Evolutionary conservation across 2,113 vertebrate species (phyloP).

Genomic region (Ursus arctos): DNA sequence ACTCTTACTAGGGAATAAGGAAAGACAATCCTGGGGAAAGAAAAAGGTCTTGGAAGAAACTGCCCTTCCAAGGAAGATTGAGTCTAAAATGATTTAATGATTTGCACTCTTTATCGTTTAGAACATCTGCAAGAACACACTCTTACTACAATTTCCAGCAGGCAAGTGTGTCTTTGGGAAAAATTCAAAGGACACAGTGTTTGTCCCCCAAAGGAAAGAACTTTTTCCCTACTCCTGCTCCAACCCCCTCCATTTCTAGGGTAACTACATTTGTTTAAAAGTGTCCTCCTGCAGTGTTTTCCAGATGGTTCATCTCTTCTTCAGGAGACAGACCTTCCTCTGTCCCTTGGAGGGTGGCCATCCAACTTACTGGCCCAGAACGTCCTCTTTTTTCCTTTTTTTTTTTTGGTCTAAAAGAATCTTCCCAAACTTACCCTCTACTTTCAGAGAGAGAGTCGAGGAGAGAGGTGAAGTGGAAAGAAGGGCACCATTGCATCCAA

Average conservation of each 20-base stretch:
- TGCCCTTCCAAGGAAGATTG: neutral
- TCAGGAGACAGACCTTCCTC: neutral
- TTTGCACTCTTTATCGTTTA: conserved; percentile 63
- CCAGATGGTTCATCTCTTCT: neutral
- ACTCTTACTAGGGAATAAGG: neutral
- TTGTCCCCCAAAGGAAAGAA: neutral
- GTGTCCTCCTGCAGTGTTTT: neutral
- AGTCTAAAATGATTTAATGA: conserved; percentile 37
- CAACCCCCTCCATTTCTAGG: neutral
- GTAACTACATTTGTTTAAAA: neutral
- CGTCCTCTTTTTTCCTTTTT: neutral
- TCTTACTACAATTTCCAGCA: conserved; percentile 45
- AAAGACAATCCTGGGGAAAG: neutral
- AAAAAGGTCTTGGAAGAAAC: conserved; percentile 10
- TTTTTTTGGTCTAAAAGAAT: neutral
- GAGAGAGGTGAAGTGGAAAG: neutral
- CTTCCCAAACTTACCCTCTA: conserved; percentile 12
- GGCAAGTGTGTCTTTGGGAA: neutral
- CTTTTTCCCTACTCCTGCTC: neutral
- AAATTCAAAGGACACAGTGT: neutral
- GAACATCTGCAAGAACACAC: conserved; percentile 50
- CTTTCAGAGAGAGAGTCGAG: neutral
- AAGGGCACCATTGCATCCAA: neutral
- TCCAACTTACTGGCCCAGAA: conserved; percentile 16
- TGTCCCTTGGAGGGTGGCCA: conserved; percentile 28